A percentile compares a stretch with the other conserved stretches of the same genome.
Evolutionary conservation across 2,797 vertebrate species (phyloP).

Genomic region (Caiman crocodilus): DNA sequence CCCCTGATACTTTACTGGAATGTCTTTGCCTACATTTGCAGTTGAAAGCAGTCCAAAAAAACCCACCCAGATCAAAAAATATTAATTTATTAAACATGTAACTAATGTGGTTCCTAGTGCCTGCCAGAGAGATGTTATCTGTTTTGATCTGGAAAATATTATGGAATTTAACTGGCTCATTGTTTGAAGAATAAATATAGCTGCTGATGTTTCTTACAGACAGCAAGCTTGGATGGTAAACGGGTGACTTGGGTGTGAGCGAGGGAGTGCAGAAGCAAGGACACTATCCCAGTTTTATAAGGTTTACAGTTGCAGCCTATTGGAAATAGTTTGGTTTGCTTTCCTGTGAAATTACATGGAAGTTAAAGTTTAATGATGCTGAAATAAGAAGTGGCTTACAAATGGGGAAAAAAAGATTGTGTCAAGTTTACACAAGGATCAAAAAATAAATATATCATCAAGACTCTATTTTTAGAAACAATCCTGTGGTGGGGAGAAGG

Average conservation of each 20-base stretch:
- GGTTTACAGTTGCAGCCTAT: background rate
- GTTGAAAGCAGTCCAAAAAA: background rate
- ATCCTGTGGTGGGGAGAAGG: background rate
- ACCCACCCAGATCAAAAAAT: background rate
- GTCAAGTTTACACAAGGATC: background rate
- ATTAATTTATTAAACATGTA: rapidly evolving
- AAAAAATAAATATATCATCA: background rate
- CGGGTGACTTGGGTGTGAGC: background rate
- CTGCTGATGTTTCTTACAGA: background rate
- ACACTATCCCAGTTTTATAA: background rate
- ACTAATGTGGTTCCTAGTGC: rapidly evolving
- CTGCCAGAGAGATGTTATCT: background rate
- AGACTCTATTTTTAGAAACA: background rate
- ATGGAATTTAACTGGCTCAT: rapidly evolving
- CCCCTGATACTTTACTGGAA: background rate
- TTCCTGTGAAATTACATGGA: background rate
- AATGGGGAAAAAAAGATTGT: background rate
- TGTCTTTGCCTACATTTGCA: background rate
- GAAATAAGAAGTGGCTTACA: rapidly evolving
- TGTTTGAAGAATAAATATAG: background rate
- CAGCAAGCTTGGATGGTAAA: background rate
- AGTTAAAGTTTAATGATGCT: background rate
- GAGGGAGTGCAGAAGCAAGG: background rate
- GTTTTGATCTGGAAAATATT: rapidly evolving
- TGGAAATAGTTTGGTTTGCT: background rate